Percentiles rank a stretch among this genome's conserved stretches.
phyloP scores from a whole-genome alignment of 2,797 vertebrate species.

The Clarias platycephalus region DNA sequence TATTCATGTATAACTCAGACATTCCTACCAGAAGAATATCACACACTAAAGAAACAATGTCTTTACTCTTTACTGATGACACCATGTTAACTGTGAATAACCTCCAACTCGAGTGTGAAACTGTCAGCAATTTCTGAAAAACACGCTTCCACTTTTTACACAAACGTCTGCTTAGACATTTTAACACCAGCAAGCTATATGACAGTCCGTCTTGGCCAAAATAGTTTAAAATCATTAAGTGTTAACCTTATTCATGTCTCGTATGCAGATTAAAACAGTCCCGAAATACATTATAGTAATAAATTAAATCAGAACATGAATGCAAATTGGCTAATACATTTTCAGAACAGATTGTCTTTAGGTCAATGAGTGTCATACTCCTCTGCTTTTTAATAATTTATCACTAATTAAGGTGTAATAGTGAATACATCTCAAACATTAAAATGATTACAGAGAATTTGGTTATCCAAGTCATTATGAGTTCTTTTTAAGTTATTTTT shows the following conservation, averaged over 20 bases:
- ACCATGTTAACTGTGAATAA: background rate
- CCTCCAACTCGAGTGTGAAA: background rate
- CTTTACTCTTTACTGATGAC: background rate
- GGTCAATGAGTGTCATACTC: conserved; percentile 25
- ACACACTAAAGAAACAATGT: background rate
- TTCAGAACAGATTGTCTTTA: conserved; percentile 20
- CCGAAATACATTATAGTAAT: conserved; percentile 16
- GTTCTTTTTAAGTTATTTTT: background rate
- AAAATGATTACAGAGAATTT: conserved; percentile 36
- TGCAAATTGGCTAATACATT: conserved; percentile 20
- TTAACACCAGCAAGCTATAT: background rate
- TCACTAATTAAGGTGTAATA: conserved; percentile 45
- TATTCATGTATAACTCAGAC: background rate
- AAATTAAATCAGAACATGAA: conserved; percentile 6
- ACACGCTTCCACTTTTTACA: conserved; percentile 1
- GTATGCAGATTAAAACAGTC: background rate
- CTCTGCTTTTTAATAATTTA: conserved; percentile 41
- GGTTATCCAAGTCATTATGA: background rate
- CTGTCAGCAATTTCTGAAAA: background rate
- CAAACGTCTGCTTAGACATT: background rate
- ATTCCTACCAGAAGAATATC: background rate
- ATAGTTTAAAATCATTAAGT: background rate
- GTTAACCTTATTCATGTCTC: conserved; percentile 6
- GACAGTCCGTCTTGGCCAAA: background rate
- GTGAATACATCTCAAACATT: conserved; percentile 26